Base-by-base conservation (phyloP, 2,797 vertebrate species). In the Poecilia velifera region DNA sequence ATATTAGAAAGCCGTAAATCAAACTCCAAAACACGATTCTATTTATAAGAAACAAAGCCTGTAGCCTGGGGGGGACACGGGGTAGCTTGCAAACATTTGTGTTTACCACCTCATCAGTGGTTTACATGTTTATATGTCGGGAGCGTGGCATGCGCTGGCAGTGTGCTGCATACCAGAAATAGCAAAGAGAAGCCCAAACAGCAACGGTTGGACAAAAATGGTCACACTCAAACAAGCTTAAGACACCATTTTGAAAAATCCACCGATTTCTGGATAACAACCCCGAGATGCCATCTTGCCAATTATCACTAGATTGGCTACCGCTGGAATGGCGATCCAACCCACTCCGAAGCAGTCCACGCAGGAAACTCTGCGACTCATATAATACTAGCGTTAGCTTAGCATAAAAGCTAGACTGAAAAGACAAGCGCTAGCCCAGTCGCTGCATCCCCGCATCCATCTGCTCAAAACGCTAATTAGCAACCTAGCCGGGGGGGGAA, bases 201-300 rank as follows among this genome's bases (percentile, higher is more conserved):
- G 86, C 87, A 77, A 82, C 70, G 89, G 91, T 85, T 89, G 91
- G 90, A 91, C 90, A 93, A 90, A 94, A 92, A 94, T 86, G 93
- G 94, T 93, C 93, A 92, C 92, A 93, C 85, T 93, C 91, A 90
- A 91, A 93, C 88, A 92, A 92, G 94, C 93, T 93, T 91, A 93
- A 94, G 94, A 94, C 96, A 96, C 95, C 96, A 96, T 96, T 96
- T 96, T 96, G 95, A 95, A 95, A 76, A 92, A 93, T 89, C 93
- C 90, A 87, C 81, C 85, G 90, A 92, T 92, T 93, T 94, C 89
- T 88, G 82, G 87, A 93, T 91, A 91, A 89, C 90, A 92, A 93
- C 88, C 88, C 82, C 76, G 88, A 87, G 92, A 93, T 94, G 92
- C 94, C 93, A 94, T 94, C 92, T 93, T 93, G 90, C 90, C 89